Percentiles rank a stretch among this genome's conserved stretches.
Conservation (phyloP, 1,140 invertebrate genomes). For the Parasteatoda tepidariorum region DNA sequence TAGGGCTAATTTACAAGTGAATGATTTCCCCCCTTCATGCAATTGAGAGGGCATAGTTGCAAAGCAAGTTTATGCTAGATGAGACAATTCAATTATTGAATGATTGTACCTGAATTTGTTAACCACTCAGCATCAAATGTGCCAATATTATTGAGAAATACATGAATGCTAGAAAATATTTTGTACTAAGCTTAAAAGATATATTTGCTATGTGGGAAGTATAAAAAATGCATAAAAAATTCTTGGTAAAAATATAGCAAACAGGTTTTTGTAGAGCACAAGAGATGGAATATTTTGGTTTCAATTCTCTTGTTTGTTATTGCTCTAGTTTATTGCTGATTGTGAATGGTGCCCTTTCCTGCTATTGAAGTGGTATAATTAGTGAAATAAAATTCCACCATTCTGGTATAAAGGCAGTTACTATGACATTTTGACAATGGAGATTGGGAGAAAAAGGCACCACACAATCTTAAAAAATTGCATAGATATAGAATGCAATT, state of each 20-base stretch:
- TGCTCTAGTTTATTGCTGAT: slow-evolving; percentile 29
- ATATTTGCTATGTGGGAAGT: slow-evolving; percentile 15
- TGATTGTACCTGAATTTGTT: neutral
- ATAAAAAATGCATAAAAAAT: slow-evolving; percentile 38
- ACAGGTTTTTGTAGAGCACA: slow-evolving; percentile 14
- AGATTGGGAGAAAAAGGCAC: slow-evolving; percentile 5
- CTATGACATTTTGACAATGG: neutral
- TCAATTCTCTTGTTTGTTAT: slow-evolving; percentile 33
- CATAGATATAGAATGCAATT: slow-evolving; percentile 30
- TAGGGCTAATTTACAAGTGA: too few species aligned
- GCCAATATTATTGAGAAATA: neutral
- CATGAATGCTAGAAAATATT: slow-evolving; percentile 50
- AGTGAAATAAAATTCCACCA: neutral
- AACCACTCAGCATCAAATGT: neutral
- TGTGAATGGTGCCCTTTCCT: slow-evolving; percentile 24
- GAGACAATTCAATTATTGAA: too few species aligned
- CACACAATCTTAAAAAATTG: slow-evolving; percentile 21
- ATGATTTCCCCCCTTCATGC: too few species aligned
- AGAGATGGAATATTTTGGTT: neutral
- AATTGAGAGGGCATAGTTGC: too few species aligned
- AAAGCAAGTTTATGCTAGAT: too few species aligned
- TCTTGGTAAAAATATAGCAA: slow-evolving; percentile 13
- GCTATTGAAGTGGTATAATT: neutral
- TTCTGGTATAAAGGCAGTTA: neutral
- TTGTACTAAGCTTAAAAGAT: slow-evolving; percentile 46